Percentiles rank a stretch among this genome's conserved stretches.
Evolutionary conservation across 2,888 invertebrate species (phyloP).

Genomic region (Mycogona germanica): DNA sequence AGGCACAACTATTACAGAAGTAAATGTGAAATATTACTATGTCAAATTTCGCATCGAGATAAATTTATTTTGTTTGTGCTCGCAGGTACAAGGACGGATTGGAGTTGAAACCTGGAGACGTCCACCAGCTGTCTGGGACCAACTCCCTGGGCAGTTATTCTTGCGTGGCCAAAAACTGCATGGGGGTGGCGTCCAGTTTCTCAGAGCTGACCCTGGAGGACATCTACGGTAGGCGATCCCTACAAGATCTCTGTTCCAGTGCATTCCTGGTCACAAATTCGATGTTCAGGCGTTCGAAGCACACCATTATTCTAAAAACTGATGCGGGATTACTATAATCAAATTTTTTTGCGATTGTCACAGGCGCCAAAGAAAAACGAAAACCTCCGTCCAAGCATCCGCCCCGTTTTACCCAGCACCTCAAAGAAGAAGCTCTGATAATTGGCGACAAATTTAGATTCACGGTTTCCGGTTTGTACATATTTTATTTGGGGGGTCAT

Average conservation of each 20-base stretch:
- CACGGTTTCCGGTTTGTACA: constrained; percentile 57
- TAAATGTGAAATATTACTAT: too few relatives aligned
- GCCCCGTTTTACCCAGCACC: constrained; percentile 65
- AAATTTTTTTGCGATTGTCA: background rate
- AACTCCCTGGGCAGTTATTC: constrained; percentile 74
- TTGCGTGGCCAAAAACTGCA: constrained; percentile 77
- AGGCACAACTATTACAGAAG: too few relatives aligned
- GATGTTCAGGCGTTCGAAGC: background rate
- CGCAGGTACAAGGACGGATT: constrained; percentile 70
- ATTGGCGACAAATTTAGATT: constrained; percentile 72
- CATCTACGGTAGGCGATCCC: constrained; percentile 47
- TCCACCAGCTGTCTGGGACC: constrained; percentile 79
- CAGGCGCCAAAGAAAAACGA: constrained; percentile 48
- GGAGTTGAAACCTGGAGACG: constrained; percentile 81
- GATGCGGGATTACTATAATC: background rate
- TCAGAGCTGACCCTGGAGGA: constrained; percentile 82
- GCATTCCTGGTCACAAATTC: too few relatives aligned
- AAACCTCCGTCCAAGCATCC: constrained; percentile 57
- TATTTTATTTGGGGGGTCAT: too few relatives aligned
- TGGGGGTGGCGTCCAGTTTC: constrained; percentile 77
- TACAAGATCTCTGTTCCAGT: too few relatives aligned
- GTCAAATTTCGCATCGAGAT: too few relatives aligned
- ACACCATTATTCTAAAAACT: background rate
- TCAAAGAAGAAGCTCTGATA: constrained; percentile 68
- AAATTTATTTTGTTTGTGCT: background rate